Evolutionary conservation across 2,113 vertebrate genomes (phyloP).

Genomic region (Charadrius vociferus): DNA sequence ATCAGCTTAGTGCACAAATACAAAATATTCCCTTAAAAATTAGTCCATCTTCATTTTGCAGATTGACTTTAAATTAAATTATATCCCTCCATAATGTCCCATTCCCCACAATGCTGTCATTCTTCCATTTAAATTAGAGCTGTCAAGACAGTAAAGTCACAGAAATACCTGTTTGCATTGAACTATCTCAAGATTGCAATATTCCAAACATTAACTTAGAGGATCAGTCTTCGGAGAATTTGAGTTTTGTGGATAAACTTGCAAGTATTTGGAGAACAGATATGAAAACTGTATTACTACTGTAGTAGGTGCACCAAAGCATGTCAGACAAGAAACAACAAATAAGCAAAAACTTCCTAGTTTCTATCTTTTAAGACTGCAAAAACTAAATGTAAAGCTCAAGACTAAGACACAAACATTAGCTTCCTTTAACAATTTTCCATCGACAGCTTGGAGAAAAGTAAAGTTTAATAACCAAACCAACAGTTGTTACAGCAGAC

Average conservation of each 20-base stretch:
- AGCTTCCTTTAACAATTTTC: not conserved
- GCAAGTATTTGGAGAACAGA: not conserved
- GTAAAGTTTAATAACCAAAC: not conserved
- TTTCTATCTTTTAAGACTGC: not conserved
- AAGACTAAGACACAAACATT: not conserved
- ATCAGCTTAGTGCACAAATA: not conserved
- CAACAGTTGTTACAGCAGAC: not conserved
- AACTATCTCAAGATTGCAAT: not conserved
- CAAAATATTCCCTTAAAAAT: not conserved
- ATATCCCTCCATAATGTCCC: not conserved
- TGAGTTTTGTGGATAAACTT: not conserved
- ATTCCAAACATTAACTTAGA: not conserved
- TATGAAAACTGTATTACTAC: not conserved
- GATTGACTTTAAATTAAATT: not conserved
- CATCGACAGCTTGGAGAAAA: not conserved
- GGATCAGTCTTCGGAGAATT: not conserved
- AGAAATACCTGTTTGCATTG: not conserved
- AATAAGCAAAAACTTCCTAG: not conserved
- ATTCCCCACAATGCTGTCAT: not conserved
- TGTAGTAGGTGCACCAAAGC: not conserved
- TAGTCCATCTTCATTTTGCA: not conserved
- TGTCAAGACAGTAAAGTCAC: not conserved
- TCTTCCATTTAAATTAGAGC: not conserved
- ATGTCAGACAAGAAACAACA: not conserved
- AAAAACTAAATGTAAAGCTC: not conserved